phyloP scores from a whole-genome alignment of 2,797 vertebrate species.

The Sebastes trivittatus region DNA sequence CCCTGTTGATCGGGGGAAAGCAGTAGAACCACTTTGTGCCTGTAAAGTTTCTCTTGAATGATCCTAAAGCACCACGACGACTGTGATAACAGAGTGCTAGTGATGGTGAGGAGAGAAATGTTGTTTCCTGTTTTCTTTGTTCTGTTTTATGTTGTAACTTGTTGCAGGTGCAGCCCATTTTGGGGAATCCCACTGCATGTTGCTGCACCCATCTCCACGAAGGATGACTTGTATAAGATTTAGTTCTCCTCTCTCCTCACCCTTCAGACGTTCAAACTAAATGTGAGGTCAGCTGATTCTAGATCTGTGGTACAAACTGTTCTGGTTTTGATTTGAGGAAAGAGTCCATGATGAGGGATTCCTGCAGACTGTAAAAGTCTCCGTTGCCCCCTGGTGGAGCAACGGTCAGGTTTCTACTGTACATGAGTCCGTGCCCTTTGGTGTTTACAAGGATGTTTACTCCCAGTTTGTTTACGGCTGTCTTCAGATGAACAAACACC shows the following conservation, averaged over 20 bases:
- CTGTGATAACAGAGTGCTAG: slow-evolving; percentile 25
- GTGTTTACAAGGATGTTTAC: slow-evolving; percentile 12
- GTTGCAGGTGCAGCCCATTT: background rate
- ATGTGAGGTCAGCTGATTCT: background rate
- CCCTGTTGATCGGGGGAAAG: slow-evolving; percentile 53
- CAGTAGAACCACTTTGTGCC: slow-evolving; percentile 45
- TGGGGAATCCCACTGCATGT: background rate
- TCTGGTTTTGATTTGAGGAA: background rate
- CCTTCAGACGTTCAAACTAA: background rate
- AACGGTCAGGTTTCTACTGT: background rate
- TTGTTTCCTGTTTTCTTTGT: background rate
- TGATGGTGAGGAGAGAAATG: slow-evolving; percentile 57
- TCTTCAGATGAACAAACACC: slow-evolving; percentile 11
- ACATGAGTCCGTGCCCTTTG: background rate
- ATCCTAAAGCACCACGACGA: slow-evolving; percentile 46
- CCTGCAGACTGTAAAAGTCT: background rate
- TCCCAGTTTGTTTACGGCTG: slow-evolving; percentile 12
- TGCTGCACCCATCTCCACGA: background rate
- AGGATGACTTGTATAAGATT: background rate
- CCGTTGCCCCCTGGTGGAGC: slow-evolving; percentile 65
- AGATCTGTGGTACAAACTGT: slow-evolving; percentile 22
- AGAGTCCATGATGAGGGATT: background rate
- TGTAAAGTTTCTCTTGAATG: slow-evolving; percentile 59
- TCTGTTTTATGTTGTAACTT: background rate
- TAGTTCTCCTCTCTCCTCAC: background rate